phyloP scores from a whole-genome alignment of 2,113 vertebrate species.

The Chionomys nivalis region DNA sequence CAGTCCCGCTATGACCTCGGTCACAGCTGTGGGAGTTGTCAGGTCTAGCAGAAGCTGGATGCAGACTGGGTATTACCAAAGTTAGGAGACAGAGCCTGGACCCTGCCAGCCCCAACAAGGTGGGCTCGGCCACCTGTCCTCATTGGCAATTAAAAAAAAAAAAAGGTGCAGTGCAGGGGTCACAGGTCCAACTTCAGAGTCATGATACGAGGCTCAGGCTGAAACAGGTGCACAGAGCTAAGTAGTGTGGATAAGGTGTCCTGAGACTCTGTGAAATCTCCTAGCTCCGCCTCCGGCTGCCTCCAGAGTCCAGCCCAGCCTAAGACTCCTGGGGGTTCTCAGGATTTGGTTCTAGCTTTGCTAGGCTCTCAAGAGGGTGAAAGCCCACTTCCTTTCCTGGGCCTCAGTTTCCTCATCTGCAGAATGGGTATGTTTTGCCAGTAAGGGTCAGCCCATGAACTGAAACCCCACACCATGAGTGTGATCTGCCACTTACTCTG shows the following conservation, averaged over 20 bases:
- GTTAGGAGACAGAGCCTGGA: neutral
- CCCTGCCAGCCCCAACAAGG: neutral
- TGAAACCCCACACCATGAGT: neutral
- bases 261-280: neutral
- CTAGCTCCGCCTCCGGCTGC: neutral
- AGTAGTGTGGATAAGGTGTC: neutral
- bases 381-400: neutral
- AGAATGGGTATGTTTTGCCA: neutral
- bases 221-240: neutral
- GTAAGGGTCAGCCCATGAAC: accelerated
- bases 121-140: neutral
- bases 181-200: neutral
- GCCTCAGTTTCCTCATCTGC: neutral
- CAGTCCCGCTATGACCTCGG: neutral
- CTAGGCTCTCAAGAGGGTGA: neutral
- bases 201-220: too few species aligned
- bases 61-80: neutral
- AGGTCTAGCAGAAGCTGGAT: accelerated
- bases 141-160: neutral
- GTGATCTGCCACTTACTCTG: accelerated
- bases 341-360: neutral
- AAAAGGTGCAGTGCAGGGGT: too few species aligned
- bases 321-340: neutral
- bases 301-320: neutral
- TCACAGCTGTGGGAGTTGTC: neutral